phyloP scores from a whole-genome alignment of 2,113 vertebrate species.

The Brachyistius frenatus region DNA sequence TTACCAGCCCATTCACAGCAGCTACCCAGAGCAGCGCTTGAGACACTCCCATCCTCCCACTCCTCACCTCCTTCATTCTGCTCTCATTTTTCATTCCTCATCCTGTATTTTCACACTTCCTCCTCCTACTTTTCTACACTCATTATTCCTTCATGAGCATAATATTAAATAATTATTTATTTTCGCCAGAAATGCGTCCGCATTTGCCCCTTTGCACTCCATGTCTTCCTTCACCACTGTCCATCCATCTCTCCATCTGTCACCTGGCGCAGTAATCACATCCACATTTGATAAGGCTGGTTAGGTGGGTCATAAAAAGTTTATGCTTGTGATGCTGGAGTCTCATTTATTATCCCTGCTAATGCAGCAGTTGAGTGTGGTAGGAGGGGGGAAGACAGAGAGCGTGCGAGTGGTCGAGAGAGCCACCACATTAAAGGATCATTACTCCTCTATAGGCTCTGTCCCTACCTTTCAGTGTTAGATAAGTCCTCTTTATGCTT shows the following conservation, averaged over 20 bases:
- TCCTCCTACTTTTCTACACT: conserved; percentile 40
- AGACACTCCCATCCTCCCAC: conserved; percentile 81
- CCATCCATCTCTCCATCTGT: conserved; percentile 69
- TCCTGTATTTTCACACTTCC: conserved; percentile 63
- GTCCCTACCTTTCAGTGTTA: conserved; percentile 71
- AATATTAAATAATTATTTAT: conserved; percentile 59
- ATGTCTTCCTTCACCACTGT: conserved; percentile 47
- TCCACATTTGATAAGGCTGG: conserved; percentile 83
- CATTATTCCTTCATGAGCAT: conserved; percentile 37
- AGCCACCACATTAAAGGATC: conserved; percentile 81
- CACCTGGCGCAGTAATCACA: conserved; percentile 75
- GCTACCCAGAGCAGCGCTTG: conserved; percentile 72
- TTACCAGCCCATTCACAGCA: conserved; percentile 80
- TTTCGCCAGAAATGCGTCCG: conserved; percentile 17
- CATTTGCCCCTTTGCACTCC: conserved; percentile 4
- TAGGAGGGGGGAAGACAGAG: conserved; percentile 22
- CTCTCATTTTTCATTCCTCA: conserved; percentile 72
- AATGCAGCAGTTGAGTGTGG: conserved; percentile 75
- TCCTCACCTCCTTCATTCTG: conserved; percentile 73
- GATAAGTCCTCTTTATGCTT: conserved; percentile 73
- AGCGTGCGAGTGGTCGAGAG: conserved; percentile 66
- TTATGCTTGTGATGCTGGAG: conserved; percentile 75
- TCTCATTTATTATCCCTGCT: conserved; percentile 83
- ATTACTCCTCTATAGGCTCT: conserved; percentile 76
- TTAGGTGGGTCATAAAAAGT: conserved; percentile 83